These are phyloP conservation scores for Solenodon paradoxus DNA, from an alignment of 2,113 vertebrate species.

Conservation along the genomic window DNA sequence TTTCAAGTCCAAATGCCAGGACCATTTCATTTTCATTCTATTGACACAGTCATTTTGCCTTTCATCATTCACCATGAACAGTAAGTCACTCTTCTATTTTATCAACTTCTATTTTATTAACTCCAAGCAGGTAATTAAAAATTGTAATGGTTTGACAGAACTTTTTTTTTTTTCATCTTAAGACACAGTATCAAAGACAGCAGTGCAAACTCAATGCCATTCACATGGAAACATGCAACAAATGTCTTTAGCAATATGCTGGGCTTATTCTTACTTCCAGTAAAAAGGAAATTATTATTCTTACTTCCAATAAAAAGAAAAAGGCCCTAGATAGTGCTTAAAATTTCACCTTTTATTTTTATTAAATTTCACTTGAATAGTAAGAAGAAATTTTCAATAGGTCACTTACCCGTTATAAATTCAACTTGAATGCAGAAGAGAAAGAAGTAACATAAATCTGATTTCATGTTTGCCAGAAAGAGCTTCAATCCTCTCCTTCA, in stretches of 20 bases:
- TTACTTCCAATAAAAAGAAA: background rate
- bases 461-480: constrained; percentile 80
- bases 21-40: constrained; percentile 53
- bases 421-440: constrained; percentile 77
- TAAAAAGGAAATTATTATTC: background rate
- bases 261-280: background rate
- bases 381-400: constrained; percentile 54
- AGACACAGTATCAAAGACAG: constrained; percentile 36
- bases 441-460: constrained; percentile 65
- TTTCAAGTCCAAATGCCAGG: background rate
- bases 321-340: background rate
- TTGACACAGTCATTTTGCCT: constrained; percentile 54
- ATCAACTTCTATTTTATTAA: background rate
- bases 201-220: background rate
- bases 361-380: constrained; percentile 35
- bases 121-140: constrained; percentile 45
- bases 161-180: background rate
- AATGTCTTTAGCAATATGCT: background rate
- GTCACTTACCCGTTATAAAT: constrained; percentile 79
- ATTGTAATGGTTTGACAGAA: constrained; percentile 39
- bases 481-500: constrained; percentile 31
- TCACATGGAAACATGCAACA: background rate
- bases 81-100: constrained; percentile 8
- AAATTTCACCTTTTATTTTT: background rate
- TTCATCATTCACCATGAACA: constrained; percentile 57